Evolutionary conservation across 2,113 vertebrate genomes (phyloP).

Genomic region (Plecotus auritus): DNA sequence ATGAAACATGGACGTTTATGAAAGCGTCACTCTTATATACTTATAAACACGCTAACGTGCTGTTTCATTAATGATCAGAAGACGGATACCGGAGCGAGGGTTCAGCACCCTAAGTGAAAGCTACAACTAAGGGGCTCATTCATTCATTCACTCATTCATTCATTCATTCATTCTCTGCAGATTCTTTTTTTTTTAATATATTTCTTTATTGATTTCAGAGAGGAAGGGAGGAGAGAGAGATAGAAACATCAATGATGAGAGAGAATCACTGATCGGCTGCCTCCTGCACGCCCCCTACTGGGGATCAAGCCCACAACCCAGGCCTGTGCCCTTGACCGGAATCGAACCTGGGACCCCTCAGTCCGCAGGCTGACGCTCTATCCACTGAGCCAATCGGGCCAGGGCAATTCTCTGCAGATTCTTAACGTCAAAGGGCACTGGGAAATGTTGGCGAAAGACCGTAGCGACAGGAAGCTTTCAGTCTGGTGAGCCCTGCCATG

Average conservation of each 20-base stretch:
- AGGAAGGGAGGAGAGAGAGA: no score
- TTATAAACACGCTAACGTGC: not conserved
- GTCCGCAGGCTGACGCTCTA: no score
- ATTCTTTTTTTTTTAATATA: no score
- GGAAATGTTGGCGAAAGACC: accelerated
- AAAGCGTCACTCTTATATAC: not conserved
- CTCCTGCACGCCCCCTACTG: no score
- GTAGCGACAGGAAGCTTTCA: not conserved
- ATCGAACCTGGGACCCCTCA: no score
- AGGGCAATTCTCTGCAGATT: not conserved
- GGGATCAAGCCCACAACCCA: no score
- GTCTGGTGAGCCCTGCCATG: not conserved
- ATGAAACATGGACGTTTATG: constrained; percentile 4
- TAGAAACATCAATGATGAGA: no score
- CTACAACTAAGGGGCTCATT: not conserved
- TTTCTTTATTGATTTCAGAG: no score
- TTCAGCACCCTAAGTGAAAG: not conserved
- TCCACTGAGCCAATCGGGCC: no score
- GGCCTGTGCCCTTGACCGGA: no score
- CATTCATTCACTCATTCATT: not conserved
- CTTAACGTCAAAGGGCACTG: not conserved
- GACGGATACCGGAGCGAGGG: not conserved
- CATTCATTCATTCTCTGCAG: not conserved
- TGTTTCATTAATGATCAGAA: not conserved
- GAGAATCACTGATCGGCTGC: no score